These are phyloP conservation scores for Indicator indicator DNA, from an alignment of 2,113 vertebrate species.

Conservation along the genomic window DNA sequence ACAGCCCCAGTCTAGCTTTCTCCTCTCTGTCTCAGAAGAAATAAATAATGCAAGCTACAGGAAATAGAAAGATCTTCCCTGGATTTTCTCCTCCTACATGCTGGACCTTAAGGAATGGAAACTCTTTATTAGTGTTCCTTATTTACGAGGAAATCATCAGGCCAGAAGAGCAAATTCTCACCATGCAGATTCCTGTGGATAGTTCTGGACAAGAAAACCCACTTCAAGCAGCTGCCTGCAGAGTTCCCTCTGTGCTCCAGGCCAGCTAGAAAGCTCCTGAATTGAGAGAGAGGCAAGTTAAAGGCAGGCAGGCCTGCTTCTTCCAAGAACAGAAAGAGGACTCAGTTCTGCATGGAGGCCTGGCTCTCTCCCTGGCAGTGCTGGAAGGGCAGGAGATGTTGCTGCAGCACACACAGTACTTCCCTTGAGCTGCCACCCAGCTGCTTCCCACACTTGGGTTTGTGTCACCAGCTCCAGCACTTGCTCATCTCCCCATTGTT, in stretches of 20 bases:
- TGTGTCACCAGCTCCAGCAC: conserved; percentile 7
- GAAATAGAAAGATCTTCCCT: neutral
- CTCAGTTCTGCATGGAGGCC: rapidly evolving
- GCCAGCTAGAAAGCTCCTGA: neutral
- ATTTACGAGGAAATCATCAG: neutral
- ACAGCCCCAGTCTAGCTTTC: neutral
- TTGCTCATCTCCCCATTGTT: conserved; percentile 1
- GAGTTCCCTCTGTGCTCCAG: neutral
- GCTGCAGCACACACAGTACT: neutral
- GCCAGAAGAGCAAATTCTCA: neutral
- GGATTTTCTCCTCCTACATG: neutral
- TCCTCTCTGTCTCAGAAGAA: neutral
- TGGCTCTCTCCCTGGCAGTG: neutral
- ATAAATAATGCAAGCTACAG: conserved; percentile 26
- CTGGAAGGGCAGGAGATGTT: neutral
- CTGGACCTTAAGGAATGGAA: neutral
- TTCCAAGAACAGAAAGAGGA: neutral
- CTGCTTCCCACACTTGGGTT: neutral
- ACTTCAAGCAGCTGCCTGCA: neutral
- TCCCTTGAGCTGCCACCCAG: conserved; percentile 35
- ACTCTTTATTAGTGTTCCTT: neutral
- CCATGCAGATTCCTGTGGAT: rapidly evolving
- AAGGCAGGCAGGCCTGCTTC: neutral
- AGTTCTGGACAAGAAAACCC: neutral
- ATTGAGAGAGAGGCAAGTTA: neutral